A percentile compares a stretch with the other conserved stretches of the same genome.
These are phyloP conservation scores for Pachypanchax playfairii DNA, from an alignment of 2,113 vertebrate species.

Conservation along the genomic window DNA sequence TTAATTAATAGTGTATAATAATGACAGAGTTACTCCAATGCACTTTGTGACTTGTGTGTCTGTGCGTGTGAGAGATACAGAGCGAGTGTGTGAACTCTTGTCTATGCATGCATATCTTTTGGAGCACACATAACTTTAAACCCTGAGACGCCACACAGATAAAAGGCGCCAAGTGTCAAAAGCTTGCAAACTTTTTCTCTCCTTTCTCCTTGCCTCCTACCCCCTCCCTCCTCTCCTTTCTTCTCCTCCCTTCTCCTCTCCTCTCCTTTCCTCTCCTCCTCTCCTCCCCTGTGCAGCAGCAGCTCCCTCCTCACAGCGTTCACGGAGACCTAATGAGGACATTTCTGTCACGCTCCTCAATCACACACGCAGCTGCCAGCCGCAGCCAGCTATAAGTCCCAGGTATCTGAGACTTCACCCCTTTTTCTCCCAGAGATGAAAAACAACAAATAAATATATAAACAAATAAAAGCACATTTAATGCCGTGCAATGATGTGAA, in stretches of 20 bases:
- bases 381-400: constrained; percentile 64
- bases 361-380: constrained; percentile 74
- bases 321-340: constrained; percentile 83
- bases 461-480: constrained; percentile 74
- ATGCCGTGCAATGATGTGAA: constrained; percentile 67
- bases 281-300: constrained; percentile 48
- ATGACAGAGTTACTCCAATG: constrained; percentile 64
- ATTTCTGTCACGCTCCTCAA: constrained; percentile 83
- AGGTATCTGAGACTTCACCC: constrained; percentile 73
- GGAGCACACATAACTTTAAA: constrained; percentile 71
- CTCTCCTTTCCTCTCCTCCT: constrained; percentile 29
- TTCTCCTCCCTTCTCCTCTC: constrained; percentile 16
- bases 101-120: constrained; percentile 55
- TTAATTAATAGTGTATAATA: constrained; percentile 81
- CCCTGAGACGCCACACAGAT: constrained; percentile 66
- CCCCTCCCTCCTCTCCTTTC: constrained; percentile 14
- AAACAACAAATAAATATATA: constrained; percentile 76
- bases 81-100: constrained; percentile 22
- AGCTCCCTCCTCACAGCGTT: constrained; percentile 69
- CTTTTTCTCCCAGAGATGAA: constrained; percentile 52
- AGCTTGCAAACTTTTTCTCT: constrained; percentile 75
- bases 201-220: constrained; percentile 33
- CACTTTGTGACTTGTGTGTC: constrained; percentile 36
- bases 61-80: constrained; percentile 31
- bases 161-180: constrained; percentile 80